Conservation (phyloP, 2,888 invertebrate genomes). For the Hydrotaea cyrtoneurina region DNA sequence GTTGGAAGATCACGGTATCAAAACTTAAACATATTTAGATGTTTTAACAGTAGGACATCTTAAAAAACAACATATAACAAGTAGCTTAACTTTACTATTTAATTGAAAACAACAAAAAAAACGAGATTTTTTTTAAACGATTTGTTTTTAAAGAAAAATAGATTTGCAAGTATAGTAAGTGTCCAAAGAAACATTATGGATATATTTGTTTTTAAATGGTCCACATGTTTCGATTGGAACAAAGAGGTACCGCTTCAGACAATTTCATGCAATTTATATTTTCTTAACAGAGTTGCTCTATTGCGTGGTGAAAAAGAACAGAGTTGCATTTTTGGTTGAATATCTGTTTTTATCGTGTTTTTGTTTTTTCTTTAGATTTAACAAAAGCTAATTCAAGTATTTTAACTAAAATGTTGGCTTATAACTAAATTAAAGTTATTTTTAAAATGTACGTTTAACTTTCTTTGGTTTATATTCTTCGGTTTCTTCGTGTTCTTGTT, state of each 20-base stretch:
- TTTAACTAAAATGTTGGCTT: neutral
- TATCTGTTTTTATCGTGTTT: neutral
- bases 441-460: neutral
- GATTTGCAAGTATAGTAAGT: too few relatives aligned
- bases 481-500: neutral
- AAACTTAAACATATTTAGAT: neutral
- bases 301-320: neutral
- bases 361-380: too few relatives aligned
- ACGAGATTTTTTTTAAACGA: too few relatives aligned
- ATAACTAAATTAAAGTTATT: slow-evolving; percentile 2
- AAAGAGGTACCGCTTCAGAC: neutral
- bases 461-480: too few relatives aligned
- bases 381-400: neutral
- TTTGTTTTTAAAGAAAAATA: too few relatives aligned
- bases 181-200: too few relatives aligned
- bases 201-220: too few relatives aligned
- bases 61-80: neutral
- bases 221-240: neutral
- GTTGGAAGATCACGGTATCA: slow-evolving; percentile 8
- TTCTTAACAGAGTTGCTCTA: neutral
- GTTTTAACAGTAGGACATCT: neutral
- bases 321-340: neutral
- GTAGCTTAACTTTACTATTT: too few relatives aligned
- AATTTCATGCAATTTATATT: neutral
- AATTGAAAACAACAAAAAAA: too few relatives aligned